Evolutionary conservation across 2,888 invertebrate genomes (phyloP).

Genomic region (Dryadula phaetusa): DNA sequence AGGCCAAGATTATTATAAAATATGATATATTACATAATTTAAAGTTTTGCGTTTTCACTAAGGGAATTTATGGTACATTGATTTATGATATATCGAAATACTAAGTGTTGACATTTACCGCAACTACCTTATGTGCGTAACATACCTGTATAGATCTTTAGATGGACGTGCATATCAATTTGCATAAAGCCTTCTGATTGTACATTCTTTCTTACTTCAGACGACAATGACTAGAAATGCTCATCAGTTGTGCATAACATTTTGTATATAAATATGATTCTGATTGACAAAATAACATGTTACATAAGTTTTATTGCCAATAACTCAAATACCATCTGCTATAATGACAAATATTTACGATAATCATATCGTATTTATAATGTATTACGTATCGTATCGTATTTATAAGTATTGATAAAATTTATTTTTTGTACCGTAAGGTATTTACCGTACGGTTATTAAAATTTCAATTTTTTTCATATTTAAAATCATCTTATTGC

Average conservation of each 20-base stretch:
- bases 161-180: constrained; percentile 21
- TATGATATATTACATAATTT: constrained; percentile 15
- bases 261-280: constrained; percentile 7
- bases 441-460: no score
- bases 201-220: constrained; percentile 16
- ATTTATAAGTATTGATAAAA: no score
- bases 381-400: not conserved
- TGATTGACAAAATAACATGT: constrained; percentile 23
- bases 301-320: constrained; percentile 37
- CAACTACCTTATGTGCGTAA: constrained; percentile 17
- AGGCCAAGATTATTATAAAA: constrained; percentile 4
- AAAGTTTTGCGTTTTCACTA: constrained; percentile 1
- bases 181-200: constrained; percentile 18
- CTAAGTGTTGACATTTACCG: constrained; percentile 16
- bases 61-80: constrained; percentile 8
- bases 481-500: no score
- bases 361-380: not conserved
- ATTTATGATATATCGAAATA: constrained; percentile 26
- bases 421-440: no score
- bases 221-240: constrained; percentile 15
- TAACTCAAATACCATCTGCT: constrained; percentile 36
- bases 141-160: constrained; percentile 5
- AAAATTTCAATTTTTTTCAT: no score
- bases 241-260: not conserved
- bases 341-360: constrained; percentile 17